Evolutionary conservation across 2,888 invertebrate genomes (phyloP).

Genomic region (Adelognathus sp.): DNA sequence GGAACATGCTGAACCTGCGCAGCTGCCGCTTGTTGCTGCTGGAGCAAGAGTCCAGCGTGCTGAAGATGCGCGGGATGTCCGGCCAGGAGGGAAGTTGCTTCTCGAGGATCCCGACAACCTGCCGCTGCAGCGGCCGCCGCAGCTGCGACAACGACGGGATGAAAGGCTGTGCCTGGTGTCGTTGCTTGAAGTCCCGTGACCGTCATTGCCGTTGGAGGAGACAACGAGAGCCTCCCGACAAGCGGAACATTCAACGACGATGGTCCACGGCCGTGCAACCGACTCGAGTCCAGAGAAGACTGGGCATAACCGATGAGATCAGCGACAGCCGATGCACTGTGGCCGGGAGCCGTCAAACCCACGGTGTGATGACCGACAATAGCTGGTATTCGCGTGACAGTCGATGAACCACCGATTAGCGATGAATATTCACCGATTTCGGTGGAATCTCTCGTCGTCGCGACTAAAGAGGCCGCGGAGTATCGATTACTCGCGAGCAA

Average conservation of each 20-base stretch:
- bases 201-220: conserved; percentile 80
- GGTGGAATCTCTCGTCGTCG: conserved; percentile 66
- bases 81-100: conserved; percentile 64
- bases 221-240: conserved; percentile 75
- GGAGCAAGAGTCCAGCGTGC: conserved; percentile 65
- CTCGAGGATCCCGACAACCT: conserved; percentile 69
- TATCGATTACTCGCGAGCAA: conserved; percentile 68
- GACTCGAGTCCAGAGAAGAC: conserved; percentile 64
- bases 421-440: conserved; percentile 71
- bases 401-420: conserved; percentile 50
- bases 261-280: conserved; percentile 69
- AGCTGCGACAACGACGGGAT: conserved; percentile 66
- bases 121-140: conserved; percentile 43
- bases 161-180: conserved; percentile 70
- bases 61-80: conserved; percentile 71
- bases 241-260: conserved; percentile 74
- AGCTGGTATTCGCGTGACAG: conserved; percentile 42
- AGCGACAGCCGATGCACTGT: conserved; percentile 45
- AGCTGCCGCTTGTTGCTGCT: conserved; percentile 65
- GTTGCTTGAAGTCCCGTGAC: conserved; percentile 71
- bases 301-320: conserved; percentile 73
- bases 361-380: conserved; percentile 62
- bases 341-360: conserved; percentile 21
- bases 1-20: conserved; percentile 75
- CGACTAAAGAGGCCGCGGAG: conserved; percentile 40